Percentiles rank a stretch among this genome's conserved stretches.
Conservation (phyloP, 2,113 vertebrate genomes). For the Azemiops feae region DNA sequence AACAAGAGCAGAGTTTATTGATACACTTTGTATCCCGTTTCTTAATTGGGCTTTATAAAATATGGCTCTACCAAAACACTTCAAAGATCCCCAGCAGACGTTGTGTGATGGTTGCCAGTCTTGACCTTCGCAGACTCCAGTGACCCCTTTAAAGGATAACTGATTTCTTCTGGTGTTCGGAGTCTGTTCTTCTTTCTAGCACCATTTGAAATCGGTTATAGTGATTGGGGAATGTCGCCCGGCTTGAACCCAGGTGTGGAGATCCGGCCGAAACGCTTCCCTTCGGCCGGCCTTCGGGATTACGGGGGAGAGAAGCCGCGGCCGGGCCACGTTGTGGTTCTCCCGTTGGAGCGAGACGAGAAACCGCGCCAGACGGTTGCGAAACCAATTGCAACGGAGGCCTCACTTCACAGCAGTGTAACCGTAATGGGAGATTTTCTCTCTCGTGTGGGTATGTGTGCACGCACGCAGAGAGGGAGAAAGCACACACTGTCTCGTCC, state of each 20-base stretch:
- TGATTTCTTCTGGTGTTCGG: conserved; percentile 99
- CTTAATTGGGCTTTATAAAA: neutral
- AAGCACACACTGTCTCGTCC: neutral
- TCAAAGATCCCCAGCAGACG: neutral
- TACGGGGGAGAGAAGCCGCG: neutral
- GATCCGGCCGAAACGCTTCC: neutral
- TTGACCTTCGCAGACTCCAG: conserved; percentile 22
- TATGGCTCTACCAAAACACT: neutral
- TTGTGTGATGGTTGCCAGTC: neutral
- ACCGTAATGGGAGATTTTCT: neutral
- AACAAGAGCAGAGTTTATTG: neutral
- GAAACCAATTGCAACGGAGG: neutral
- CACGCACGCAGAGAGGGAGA: neutral
- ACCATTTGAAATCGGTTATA: conserved; percentile 99
- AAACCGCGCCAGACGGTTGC: neutral
- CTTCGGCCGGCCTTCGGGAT: neutral
- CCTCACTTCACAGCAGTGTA: neutral
- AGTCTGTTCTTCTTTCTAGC: conserved; percentile 92
- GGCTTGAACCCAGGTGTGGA: neutral
- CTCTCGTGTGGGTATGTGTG: neutral
- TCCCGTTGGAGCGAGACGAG: neutral
- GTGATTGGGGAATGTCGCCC: conserved; percentile 83
- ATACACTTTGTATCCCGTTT: neutral
- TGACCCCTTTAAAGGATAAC: conserved; percentile 93
- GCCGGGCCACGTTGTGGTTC: neutral